phyloP scores from a whole-genome alignment of 1,140 invertebrate genomes.

The Euura saliciscinereae region DNA sequence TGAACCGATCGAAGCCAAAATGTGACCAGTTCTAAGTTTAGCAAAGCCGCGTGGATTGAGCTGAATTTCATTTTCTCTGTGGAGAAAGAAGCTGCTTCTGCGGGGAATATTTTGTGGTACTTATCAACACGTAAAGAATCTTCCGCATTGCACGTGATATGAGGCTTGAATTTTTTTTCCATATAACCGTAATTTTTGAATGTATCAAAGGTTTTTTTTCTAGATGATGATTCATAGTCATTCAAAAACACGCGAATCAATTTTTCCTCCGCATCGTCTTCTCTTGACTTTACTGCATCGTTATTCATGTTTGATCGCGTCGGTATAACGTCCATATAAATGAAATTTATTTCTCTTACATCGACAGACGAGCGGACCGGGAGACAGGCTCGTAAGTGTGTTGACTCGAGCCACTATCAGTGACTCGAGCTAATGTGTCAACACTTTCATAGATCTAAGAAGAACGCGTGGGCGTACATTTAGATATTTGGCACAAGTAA shows the following conservation, averaged over 20 bases:
- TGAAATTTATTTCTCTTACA: background rate
- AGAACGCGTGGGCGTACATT: background rate
- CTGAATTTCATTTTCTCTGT: background rate
- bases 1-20: no score
- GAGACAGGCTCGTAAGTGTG: background rate
- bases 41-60: background rate
- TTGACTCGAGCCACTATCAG: background rate
- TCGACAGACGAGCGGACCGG: background rate
- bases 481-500: background rate
- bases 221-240: background rate
- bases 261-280: background rate
- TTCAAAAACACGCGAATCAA: background rate
- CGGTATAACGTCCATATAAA: background rate
- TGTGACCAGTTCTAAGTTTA: no score
- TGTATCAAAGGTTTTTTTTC: background rate
- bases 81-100: background rate
- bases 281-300: background rate
- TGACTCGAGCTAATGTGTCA: slow-evolving; percentile 1
- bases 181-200: background rate
- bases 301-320: background rate
- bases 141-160: background rate
- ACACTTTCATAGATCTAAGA: background rate
- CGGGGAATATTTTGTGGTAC: no score
- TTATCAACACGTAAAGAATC: no score
- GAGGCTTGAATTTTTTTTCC: background rate